Evolutionary conservation across 2,888 invertebrate genomes (phyloP).

Genomic region (Leptinotarsa juncta): DNA sequence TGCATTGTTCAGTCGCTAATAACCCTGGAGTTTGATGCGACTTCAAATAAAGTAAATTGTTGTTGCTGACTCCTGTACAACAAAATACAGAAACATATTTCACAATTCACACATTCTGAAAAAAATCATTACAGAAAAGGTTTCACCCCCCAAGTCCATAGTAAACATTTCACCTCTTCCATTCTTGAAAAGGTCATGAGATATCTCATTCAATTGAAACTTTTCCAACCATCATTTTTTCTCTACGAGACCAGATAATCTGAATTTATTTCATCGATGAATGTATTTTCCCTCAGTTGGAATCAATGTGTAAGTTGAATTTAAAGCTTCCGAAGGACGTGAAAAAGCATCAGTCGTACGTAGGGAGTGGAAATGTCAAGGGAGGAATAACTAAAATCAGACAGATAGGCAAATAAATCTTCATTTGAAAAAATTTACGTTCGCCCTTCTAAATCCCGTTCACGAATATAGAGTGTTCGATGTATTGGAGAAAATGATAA

Average conservation of each 20-base stretch:
- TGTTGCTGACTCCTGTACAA: too few species aligned
- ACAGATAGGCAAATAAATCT: conserved; percentile 31
- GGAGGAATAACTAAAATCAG: conserved; percentile 30
- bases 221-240: too few species aligned
- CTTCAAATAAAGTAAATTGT: too few species aligned
- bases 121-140: too few species aligned
- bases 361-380: conserved; percentile 27
- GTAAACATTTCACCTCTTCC: too few species aligned
- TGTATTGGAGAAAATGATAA: conserved; percentile 3
- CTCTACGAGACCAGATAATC: background rate
- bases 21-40: too few species aligned
- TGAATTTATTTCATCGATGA: conserved; percentile 13
- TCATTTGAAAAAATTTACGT: conserved; percentile 28
- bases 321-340: conserved; percentile 9
- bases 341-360: conserved; percentile 26
- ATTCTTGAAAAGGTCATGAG: too few species aligned
- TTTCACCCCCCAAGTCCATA: too few species aligned
- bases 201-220: too few species aligned
- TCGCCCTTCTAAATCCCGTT: conserved; percentile 15
- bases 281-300: conserved; percentile 21
- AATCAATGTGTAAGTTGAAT: conserved; percentile 20
- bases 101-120: too few species aligned
- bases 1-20: too few species aligned
- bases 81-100: too few species aligned
- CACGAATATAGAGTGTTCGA: conserved; percentile 20